phyloP scores from a whole-genome alignment of 2,888 invertebrate genomes.

The Phaedon cochleariae region DNA sequence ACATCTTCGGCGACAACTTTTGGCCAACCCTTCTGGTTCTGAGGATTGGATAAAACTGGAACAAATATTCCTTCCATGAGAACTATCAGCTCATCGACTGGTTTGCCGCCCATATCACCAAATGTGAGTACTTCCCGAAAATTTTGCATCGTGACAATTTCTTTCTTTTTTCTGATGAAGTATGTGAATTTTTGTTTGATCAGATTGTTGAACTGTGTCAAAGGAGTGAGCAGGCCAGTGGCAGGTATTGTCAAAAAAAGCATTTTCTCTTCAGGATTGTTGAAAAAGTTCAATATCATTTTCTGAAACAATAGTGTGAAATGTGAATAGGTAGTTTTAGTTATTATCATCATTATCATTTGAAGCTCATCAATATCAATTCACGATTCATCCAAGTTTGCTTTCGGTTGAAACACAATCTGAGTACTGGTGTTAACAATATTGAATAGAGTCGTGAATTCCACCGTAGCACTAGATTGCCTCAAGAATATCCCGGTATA shows the following conservation, averaged over 20 bases:
- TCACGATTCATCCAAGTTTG: too few relatives aligned
- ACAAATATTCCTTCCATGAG: conserved; percentile 78
- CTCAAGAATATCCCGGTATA: too few relatives aligned
- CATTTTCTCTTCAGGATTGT: conserved; percentile 61
- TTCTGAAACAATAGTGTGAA: too few relatives aligned
- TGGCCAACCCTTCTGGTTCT: conserved; percentile 79
- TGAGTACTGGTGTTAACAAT: too few relatives aligned
- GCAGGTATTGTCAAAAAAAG: conserved; percentile 71
- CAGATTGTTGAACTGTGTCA: conserved; percentile 69
- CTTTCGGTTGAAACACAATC: too few relatives aligned
- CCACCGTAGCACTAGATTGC: too few relatives aligned
- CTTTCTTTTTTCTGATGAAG: conserved; percentile 75
- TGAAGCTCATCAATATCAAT: too few relatives aligned
- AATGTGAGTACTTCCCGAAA: conserved; percentile 66
- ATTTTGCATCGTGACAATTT: conserved; percentile 71
- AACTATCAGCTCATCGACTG: conserved; percentile 67
- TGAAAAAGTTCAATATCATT: conserved; percentile 65
- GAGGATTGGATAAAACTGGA: conserved; percentile 75
- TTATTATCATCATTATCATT: too few relatives aligned
- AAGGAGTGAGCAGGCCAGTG: conserved; percentile 72
- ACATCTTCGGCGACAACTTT: conserved; percentile 76
- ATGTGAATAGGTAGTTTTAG: too few relatives aligned
- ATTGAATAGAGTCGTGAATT: too few relatives aligned
- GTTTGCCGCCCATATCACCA: conserved; percentile 77
- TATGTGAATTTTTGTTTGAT: conserved; percentile 76